A percentile compares a stretch with the other conserved stretches of the same genome.
Evolutionary conservation across 2,888 invertebrate genomes (phyloP).

Genomic region (Hirtodrosophila alboralis): DNA sequence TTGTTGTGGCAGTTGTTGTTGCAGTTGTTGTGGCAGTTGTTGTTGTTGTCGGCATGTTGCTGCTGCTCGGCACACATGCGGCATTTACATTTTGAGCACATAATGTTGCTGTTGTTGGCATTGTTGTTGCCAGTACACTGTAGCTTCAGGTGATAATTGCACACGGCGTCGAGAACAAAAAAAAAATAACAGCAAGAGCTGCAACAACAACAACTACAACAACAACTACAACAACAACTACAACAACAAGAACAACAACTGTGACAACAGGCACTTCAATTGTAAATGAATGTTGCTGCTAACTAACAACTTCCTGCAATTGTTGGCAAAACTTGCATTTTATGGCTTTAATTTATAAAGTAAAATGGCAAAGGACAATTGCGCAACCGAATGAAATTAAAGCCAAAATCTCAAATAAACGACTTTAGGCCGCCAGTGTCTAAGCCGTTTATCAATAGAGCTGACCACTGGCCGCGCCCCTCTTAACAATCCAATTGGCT

Average conservation of each 20-base stretch:
- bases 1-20: slow-evolving; percentile 33
- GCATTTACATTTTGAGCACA: slow-evolving; percentile 75
- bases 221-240: slow-evolving; percentile 30
- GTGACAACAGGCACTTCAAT: slow-evolving; percentile 45
- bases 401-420: slow-evolving; percentile 11
- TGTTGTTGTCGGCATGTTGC: slow-evolving; percentile 35
- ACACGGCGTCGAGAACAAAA: slow-evolving; percentile 56
- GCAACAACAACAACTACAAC: slow-evolving; percentile 33
- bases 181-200: too few relatives aligned
- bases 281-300: slow-evolving; percentile 46
- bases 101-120: slow-evolving; percentile 48
- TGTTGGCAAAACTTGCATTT: slow-evolving; percentile 39
- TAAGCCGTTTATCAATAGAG: slow-evolving; percentile 50
- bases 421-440: slow-evolving; percentile 6
- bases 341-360: slow-evolving; percentile 63
- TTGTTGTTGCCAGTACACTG: slow-evolving; percentile 32
- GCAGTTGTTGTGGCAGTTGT: slow-evolving; percentile 28
- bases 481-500: slow-evolving; percentile 27
- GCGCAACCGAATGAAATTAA: slow-evolving; percentile 24
- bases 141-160: slow-evolving; percentile 68
- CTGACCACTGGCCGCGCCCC: slow-evolving; percentile 27
- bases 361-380: slow-evolving; percentile 9
- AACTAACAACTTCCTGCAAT: slow-evolving; percentile 69
- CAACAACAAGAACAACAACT: slow-evolving; percentile 27
- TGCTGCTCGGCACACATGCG: slow-evolving; percentile 61